Evolutionary conservation across 2,797 vertebrate genomes (phyloP), one percentile per base, ranked within the genome.

Genomic region (Microhierax caerulescens): DNA sequence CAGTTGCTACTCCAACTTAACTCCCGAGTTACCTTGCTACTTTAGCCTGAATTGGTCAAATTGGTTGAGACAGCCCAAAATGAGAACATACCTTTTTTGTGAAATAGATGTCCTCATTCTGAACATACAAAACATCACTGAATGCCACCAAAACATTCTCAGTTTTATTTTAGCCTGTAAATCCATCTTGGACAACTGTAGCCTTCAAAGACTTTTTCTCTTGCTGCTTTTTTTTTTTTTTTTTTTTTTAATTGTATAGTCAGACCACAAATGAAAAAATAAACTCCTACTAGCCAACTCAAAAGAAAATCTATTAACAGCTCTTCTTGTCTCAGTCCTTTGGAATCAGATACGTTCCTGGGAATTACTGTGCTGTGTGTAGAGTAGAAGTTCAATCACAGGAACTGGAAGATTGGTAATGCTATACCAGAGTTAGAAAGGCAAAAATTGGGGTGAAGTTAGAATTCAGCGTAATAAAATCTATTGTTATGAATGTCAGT

Each of bases 261-360:
- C 27, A 85, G 60, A 27, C 0, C 3, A 82, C 47, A 85, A 74
- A 93, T n/a, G 36, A 83, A 94, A 91, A 83, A 20, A 28, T 70
- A 85, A 89, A 77, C 32, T 63, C 59, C 13, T 2, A 21, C 32
- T 76, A 87, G 50, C 36, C 28, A 4, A 48, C 82, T 90, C 47
- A 67, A 24, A 95, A 64, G 57, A 73, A 93, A 89, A 67, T 76
- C 83, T 85, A 81, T 85, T 95, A 94, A 77, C 85, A 51, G 15
- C 8, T 91, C 14, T 67, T 87, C 57, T 88, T 92, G 87, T 87
- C 73, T 91, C 76, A 78, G 28, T 92, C 10, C 32, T 85, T 59
- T 2, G 32, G 72, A 96, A 94, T 83, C 53, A 88, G 63, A 56
- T 94, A 69, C 30, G 22, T 93, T 91, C 34, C 45, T 83, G 57